Conservation (phyloP, 2,888 invertebrate species). For the Tyria jacobaeae region DNA sequence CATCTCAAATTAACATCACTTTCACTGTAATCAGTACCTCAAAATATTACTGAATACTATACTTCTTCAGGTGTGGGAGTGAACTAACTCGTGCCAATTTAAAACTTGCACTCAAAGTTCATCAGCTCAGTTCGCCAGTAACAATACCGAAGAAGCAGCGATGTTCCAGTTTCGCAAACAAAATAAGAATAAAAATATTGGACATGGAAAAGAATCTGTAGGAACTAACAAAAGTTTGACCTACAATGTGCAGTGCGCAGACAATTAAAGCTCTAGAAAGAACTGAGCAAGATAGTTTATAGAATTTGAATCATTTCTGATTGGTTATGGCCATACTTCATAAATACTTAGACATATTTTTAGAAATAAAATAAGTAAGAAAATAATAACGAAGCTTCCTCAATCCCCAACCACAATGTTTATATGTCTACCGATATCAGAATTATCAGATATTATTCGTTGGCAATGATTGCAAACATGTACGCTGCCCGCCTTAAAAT, state of each 20-base stretch:
- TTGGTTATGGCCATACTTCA: constrained; percentile 14
- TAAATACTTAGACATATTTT: too few species aligned
- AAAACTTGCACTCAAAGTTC: background rate
- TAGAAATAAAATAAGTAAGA: too few species aligned
- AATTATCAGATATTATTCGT: too few species aligned
- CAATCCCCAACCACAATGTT: too few species aligned
- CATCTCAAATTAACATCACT: too few species aligned
- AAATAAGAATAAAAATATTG: constrained; percentile 26
- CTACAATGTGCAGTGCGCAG: constrained; percentile 34
- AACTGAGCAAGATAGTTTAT: constrained; percentile 18
- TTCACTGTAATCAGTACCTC: background rate
- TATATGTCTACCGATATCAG: too few species aligned
- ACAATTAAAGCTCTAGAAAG: constrained; percentile 44
- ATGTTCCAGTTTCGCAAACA: constrained; percentile 27
- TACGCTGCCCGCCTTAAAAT: too few species aligned
- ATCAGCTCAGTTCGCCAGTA: constrained; percentile 16
- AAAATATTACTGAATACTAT: background rate
- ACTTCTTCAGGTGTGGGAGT: background rate
- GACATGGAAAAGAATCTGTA: constrained; percentile 29
- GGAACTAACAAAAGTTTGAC: constrained; percentile 31
- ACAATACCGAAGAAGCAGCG: constrained; percentile 20
- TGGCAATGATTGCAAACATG: too few species aligned
- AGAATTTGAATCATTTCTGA: too few species aligned
- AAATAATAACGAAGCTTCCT: too few species aligned
- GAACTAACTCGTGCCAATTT: constrained; percentile 7